These are phyloP conservation scores for Thunnus maccoyii DNA, from an alignment of 2,113 vertebrate genomes.

Conservation along the genomic window DNA sequence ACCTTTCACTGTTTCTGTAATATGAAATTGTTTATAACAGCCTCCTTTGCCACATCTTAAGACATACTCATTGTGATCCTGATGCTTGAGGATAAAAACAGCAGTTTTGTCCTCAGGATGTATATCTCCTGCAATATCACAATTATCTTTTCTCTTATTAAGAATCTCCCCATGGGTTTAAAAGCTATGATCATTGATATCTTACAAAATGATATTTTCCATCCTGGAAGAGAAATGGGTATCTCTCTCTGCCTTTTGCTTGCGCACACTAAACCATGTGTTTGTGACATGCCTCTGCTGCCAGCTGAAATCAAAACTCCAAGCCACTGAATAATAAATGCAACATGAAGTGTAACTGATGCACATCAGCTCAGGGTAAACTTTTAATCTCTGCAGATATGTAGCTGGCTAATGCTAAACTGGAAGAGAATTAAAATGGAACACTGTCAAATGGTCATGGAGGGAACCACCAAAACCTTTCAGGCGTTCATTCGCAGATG, in stretches of 20 bases:
- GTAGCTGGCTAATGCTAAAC: slow-evolving; percentile 37
- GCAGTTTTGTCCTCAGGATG: not conserved
- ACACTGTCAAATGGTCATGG: slow-evolving; percentile 26
- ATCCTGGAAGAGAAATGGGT: slow-evolving; percentile 24
- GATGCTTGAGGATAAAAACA: not conserved
- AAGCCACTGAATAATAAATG: slow-evolving; percentile 68
- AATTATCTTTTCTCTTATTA: slow-evolving; percentile 24
- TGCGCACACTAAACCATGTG: slow-evolving; percentile 29
- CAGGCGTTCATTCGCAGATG: slow-evolving; percentile 21
- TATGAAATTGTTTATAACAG: slow-evolving; percentile 42
- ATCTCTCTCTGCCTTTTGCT: slow-evolving; percentile 16
- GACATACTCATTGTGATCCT: not conserved
- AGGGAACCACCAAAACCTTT: slow-evolving; percentile 34
- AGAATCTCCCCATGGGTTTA: slow-evolving; percentile 18
- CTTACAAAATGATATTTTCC: slow-evolving; percentile 4
- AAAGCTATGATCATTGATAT: slow-evolving; percentile 15
- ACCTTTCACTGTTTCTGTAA: slow-evolving; percentile 43
- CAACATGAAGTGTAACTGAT: slow-evolving; percentile 73
- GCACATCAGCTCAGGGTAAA: slow-evolving; percentile 58
- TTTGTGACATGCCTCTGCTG: slow-evolving; percentile 54
- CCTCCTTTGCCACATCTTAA: slow-evolving; percentile 5
- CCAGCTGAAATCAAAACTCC: slow-evolving; percentile 58
- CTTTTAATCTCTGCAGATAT: slow-evolving; percentile 64
- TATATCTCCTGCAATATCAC: slow-evolving; percentile 7
- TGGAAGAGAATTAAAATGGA: slow-evolving; percentile 54